Conservation (phyloP, 1,140 invertebrate genomes). For the Berghia stephanieae region DNA sequence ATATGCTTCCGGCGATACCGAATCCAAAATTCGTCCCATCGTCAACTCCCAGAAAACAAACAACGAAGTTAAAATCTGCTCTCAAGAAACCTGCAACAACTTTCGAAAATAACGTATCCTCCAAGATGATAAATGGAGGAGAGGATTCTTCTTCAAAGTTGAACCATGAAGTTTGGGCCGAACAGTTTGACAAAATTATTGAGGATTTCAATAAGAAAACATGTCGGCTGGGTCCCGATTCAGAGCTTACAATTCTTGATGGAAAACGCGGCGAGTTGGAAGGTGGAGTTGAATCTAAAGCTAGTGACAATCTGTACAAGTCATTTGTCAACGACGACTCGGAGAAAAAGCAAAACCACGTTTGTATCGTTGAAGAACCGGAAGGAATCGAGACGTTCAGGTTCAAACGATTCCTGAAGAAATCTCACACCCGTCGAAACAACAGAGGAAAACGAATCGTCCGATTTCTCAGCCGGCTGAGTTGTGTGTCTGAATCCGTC, state of each 20-base stretch:
- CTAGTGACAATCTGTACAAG: slow-evolving; percentile 25
- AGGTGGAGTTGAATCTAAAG: not conserved
- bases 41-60: not conserved
- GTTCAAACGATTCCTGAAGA: slow-evolving; percentile 36
- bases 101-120: not conserved
- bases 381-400: slow-evolving; percentile 22
- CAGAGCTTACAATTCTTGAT: not conserved
- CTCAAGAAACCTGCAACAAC: not conserved
- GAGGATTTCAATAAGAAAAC: not conserved
- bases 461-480: slow-evolving; percentile 22
- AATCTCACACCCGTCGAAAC: slow-evolving; percentile 30
- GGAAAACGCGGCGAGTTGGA: not conserved
- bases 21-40: no score
- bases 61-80: not conserved
- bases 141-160: not conserved
- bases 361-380: slow-evolving; percentile 31
- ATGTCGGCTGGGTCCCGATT: not conserved
- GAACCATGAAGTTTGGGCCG: not conserved
- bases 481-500: slow-evolving; percentile 18
- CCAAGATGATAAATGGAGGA: not conserved
- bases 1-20: no score
- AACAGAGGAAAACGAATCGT: slow-evolving; percentile 22
- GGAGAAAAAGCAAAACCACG: slow-evolving; percentile 34
- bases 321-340: slow-evolving; percentile 30
- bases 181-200: slow-evolving; percentile 14